Conservation (phyloP, 1,140 invertebrate species). For the Panulirus ornatus region DNA sequence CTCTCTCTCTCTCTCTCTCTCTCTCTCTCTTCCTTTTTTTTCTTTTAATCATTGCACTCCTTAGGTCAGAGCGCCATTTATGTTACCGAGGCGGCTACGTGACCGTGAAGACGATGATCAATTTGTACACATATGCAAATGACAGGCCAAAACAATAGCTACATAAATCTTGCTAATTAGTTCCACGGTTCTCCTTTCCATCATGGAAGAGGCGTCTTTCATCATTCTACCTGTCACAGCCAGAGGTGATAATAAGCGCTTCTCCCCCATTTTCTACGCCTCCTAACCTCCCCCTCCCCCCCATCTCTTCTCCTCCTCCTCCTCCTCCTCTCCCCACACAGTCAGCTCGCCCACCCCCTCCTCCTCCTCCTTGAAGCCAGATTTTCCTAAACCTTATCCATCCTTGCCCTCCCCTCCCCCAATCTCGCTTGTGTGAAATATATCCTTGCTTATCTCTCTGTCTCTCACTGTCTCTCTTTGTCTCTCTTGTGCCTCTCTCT, state of each 20-base stretch:
- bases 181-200: constrained; percentile 72
- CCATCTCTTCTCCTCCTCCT: not conserved
- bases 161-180: constrained; percentile 74
- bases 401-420: not conserved
- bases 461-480: not conserved
- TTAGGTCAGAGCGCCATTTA: not conserved
- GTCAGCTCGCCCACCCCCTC: not conserved
- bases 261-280: constrained; percentile 34
- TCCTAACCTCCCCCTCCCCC: not conserved
- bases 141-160: constrained; percentile 68
- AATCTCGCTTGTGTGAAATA: too few relatives aligned
- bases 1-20: too few relatives aligned
- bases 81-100: constrained; percentile 53
- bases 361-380: not conserved
- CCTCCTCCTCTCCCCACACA: not conserved
- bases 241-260: constrained; percentile 71
- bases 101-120: constrained; percentile 71
- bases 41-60: not conserved
- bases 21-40: not conserved
- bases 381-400: not conserved
- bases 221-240: constrained; percentile 68
- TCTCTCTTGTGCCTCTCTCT: not conserved
- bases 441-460: not conserved
- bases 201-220: constrained; percentile 66
- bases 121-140: constrained; percentile 74